These are phyloP conservation scores for Eledona agricola DNA, from an alignment of 2,888 invertebrate genomes.

Conservation along the genomic window DNA sequence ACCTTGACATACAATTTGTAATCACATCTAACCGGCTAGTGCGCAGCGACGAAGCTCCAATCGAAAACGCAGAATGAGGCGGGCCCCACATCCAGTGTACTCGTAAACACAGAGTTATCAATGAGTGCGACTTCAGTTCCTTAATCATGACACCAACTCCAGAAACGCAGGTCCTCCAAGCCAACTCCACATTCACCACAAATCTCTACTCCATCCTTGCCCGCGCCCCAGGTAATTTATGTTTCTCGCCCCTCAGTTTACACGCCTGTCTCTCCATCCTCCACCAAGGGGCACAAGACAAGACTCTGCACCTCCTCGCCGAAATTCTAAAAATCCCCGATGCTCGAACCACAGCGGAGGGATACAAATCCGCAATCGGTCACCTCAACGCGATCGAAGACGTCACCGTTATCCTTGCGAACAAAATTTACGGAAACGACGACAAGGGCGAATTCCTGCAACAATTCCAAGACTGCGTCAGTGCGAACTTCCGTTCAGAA, in stretches of 20 bases:
- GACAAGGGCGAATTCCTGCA: slow-evolving; percentile 63
- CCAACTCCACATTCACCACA: slow-evolving; percentile 43
- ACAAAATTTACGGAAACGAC: slow-evolving; percentile 70
- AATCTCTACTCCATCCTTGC: slow-evolving; percentile 44
- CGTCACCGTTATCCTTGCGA: slow-evolving; percentile 72
- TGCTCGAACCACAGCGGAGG: slow-evolving; percentile 39
- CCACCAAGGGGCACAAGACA: slow-evolving; percentile 53
- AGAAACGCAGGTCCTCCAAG: slow-evolving; percentile 34
- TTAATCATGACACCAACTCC: not conserved
- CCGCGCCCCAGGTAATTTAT: slow-evolving; percentile 48
- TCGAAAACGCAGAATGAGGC: too few species aligned
- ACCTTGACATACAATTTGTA: too few species aligned
- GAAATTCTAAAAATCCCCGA: slow-evolving; percentile 45
- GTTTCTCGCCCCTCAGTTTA: slow-evolving; percentile 56
- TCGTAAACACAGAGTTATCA: too few species aligned
- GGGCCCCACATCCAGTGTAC: too few species aligned
- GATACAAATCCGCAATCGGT: slow-evolving; percentile 42
- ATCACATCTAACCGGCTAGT: too few species aligned
- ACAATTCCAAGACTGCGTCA: slow-evolving; percentile 66
- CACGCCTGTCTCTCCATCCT: slow-evolving; percentile 55
- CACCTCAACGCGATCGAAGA: slow-evolving; percentile 54
- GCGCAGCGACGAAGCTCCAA: too few species aligned
- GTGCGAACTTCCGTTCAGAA: slow-evolving; percentile 69
- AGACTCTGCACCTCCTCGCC: slow-evolving; percentile 48
- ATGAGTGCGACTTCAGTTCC: too few species aligned